These are phyloP conservation scores for Acipenser transmontanus DNA, from an alignment of 2,797 vertebrate genomes.

Conservation along the genomic window DNA sequence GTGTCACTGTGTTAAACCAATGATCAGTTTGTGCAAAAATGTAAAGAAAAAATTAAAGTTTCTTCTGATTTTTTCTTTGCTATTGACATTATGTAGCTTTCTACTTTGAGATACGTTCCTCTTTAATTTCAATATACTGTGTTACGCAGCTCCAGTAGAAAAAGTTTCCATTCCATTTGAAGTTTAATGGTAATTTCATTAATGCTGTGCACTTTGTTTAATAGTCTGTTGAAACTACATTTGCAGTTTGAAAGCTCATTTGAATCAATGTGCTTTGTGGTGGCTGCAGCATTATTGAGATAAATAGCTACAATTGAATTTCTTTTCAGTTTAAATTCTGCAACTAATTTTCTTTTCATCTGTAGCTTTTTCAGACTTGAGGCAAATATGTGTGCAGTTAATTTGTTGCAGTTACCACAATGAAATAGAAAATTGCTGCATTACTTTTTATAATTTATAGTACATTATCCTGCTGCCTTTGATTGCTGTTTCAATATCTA, in stretches of 20 bases:
- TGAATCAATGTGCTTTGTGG: slow-evolving; percentile 8
- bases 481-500: too few species aligned
- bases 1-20: too few species aligned
- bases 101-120: neutral
- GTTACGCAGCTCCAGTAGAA: neutral
- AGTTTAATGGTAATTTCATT: neutral
- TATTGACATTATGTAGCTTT: slow-evolving; percentile 11
- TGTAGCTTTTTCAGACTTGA: too few species aligned
- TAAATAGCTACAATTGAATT: slow-evolving; percentile 5
- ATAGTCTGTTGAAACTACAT: neutral
- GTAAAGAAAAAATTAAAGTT: neutral
- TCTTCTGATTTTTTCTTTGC: slow-evolving; percentile 2
- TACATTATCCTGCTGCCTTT: too few species aligned
- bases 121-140: neutral
- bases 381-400: too few species aligned
- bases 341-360: too few species aligned
- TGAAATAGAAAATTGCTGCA: too few species aligned
- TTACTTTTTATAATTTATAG: too few species aligned
- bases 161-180: neutral
- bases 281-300: slow-evolving; percentile 1
- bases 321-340: neutral
- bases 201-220: neutral
- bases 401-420: too few species aligned
- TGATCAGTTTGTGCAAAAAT: too few species aligned
- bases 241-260: slow-evolving; percentile 9